Evolutionary conservation across 2,888 invertebrate genomes (phyloP).

Genomic region (Diloba caeruleocephala): DNA sequence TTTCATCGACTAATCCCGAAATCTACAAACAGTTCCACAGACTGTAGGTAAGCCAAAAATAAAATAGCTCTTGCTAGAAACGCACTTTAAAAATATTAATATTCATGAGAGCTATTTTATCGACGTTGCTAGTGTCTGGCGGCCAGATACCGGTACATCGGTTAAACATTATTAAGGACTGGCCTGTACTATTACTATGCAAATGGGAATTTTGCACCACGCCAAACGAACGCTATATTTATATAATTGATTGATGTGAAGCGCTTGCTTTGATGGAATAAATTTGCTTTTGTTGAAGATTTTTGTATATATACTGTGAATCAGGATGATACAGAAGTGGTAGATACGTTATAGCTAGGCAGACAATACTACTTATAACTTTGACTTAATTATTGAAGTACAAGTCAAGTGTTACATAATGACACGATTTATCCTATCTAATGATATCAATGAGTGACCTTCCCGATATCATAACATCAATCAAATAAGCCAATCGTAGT

Average conservation of each 20-base stretch:
- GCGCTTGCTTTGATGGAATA: conserved; percentile 20
- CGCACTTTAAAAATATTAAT: conserved; percentile 47
- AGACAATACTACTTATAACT: background rate
- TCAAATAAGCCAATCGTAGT: too few relatives aligned
- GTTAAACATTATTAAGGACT: conserved; percentile 64
- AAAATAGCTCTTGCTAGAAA: conserved; percentile 2
- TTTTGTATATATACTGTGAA: conserved; percentile 12
- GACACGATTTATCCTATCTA: too few relatives aligned
- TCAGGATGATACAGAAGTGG: background rate
- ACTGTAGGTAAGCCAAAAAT: conserved; percentile 8
- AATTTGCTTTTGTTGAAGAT: conserved; percentile 22
- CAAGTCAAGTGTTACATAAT: too few relatives aligned
- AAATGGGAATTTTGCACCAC: conserved; percentile 55
- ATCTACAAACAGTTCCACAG: too few relatives aligned
- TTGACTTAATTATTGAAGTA: too few relatives aligned
- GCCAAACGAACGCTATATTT: conserved; percentile 41
- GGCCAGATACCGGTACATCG: conserved; percentile 47
- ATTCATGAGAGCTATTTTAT: conserved; percentile 58
- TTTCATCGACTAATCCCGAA: too few relatives aligned
- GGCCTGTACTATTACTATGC: conserved; percentile 62
- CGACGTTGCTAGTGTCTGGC: conserved; percentile 44
- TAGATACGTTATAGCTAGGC: background rate
- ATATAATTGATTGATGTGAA: conserved; percentile 49
- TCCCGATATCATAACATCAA: too few relatives aligned
- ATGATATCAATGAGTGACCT: too few relatives aligned